Evolutionary conservation across 2,113 vertebrate species (phyloP), one percentile per base, ranked within the genome.

Genomic region (Hyperopisus bebe): DNA sequence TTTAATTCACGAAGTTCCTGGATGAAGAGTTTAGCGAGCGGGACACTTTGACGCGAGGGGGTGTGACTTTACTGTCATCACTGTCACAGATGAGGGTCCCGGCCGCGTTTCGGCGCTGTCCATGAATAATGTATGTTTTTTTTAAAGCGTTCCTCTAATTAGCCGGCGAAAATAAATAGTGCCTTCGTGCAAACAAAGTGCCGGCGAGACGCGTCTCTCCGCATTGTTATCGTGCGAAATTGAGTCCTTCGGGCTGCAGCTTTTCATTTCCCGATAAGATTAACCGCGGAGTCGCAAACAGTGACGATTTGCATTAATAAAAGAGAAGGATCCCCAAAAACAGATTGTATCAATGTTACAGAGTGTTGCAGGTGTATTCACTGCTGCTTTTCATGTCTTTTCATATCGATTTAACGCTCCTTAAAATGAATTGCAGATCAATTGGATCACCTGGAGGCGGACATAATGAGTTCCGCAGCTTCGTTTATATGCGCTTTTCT

Each of bases 351-450:
- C 95, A 92, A 94, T 90, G 94, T 93, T 95, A 94, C 94, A 96
- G 95, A 96, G 95, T 93, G 92, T 94, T 95, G 94, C 94, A 92
- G 93, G 94, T 94, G 95, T 94, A 95, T 94, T 92, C 94, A 94
- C 93, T 93, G 94, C 94, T 95, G 94, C 95, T 95, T 96, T 95
- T 96, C 95, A 94, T 94, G 95, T 95, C 95, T 92, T 92, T 89
- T 89, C 89, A 92, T 95, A 95, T 96, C 92, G 95, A 96, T 96
- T 96, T 94, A 95, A 94, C 92, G 92, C 94, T 95, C 91, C 92
- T 93, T 94, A 95, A 94, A 96, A 96, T 95, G 95, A 96, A 96
- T 95, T 95, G 94, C 94, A 95, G 95, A 96, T 96, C 95, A 96
- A 96, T 95, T 92, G 94, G 94, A 95, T 95, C 95, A 95, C 95